Base-by-base conservation (phyloP, 1,140 invertebrate species). In the Leptinotarsa texana region DNA sequence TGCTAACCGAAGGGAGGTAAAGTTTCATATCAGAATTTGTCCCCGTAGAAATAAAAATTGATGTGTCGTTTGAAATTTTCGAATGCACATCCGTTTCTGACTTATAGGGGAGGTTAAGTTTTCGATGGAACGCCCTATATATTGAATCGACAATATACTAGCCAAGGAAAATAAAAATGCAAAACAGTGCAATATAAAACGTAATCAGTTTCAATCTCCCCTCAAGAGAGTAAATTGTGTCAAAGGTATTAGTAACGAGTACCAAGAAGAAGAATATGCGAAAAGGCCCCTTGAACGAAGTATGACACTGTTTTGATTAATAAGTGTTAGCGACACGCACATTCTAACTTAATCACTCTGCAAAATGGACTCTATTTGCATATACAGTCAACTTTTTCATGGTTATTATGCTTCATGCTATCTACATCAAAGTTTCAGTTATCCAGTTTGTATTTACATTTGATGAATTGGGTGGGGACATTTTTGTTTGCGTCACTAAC, bases 301-400 rank as follows among this genome's bases (percentile, higher is more conserved):
- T 77, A 70, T 75, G 76, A 79, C 75, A 74, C 74, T 74, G 71
- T 73, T 82, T 81, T 82, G 81, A 82, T 82, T 82, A 82, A 82
- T 82, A 82, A 81, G 81, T 82, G 81, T 80, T 79, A 80, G 80
- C 69, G 78, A 79, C 81, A 82, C 81, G 81, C 81, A 82, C 81
- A 80, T 82, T 82, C 80, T 79, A 76, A 81, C 80, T 82, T 82
- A 82, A 82, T 81, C 81, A 82, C 80, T 75, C 78, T 71, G 79
- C 78, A 81, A 80, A 81, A 81, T 79, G 80, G 77, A 21, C 69
- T 24, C 13, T 75, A 81, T 81, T 81, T 81, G 80, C 80, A 81
- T 81, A 79, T 76, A 57, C 51, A 57, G 17, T 15, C 51, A 18
- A 57, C 78, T 80, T 77, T 77, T 75, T 76, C 75, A 80, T 80